These are phyloP conservation scores for Zaprionus vittiger DNA, from an alignment of 1,140 invertebrate genomes.

Conservation along the genomic window DNA sequence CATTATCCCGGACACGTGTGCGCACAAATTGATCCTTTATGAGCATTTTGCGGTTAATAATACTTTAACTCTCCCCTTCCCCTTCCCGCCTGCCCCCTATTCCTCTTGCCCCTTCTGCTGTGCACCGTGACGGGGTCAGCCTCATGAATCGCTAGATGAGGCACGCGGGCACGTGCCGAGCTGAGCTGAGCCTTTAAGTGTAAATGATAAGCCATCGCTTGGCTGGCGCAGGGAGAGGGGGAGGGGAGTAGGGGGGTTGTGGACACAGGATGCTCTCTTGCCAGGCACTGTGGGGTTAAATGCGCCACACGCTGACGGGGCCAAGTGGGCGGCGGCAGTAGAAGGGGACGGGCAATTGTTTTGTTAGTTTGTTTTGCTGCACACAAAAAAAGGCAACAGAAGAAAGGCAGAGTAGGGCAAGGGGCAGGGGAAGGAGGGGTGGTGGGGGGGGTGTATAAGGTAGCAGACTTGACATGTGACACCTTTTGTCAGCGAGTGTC, in stretches of 20 bases:
- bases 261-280: slow-evolving; percentile 3
- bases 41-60: slow-evolving; percentile 83
- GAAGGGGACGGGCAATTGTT: slow-evolving; percentile 8
- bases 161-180: slow-evolving; percentile 61
- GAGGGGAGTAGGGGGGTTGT: neutral
- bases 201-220: slow-evolving; percentile 71
- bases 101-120: neutral
- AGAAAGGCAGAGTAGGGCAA: neutral
- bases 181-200: slow-evolving; percentile 69
- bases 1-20: slow-evolving; percentile 79
- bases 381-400: slow-evolving; percentile 20
- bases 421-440: neutral
- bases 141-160: slow-evolving; percentile 43
- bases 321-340: slow-evolving; percentile 18
- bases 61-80: slow-evolving; percentile 40
- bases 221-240: neutral
- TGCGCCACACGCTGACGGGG: slow-evolving; percentile 28
- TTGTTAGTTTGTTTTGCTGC: slow-evolving; percentile 65
- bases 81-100: neutral
- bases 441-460: too few species aligned
- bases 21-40: slow-evolving; percentile 82
- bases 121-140: slow-evolving; percentile 17
- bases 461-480: slow-evolving; percentile 68
- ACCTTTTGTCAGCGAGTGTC: slow-evolving; percentile 73
- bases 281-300: slow-evolving; percentile 57